Percentiles rank a stretch among this genome's conserved stretches.
Evolutionary conservation across 2,888 invertebrate genomes (phyloP).

Genomic region (Hermodice carunculata): DNA sequence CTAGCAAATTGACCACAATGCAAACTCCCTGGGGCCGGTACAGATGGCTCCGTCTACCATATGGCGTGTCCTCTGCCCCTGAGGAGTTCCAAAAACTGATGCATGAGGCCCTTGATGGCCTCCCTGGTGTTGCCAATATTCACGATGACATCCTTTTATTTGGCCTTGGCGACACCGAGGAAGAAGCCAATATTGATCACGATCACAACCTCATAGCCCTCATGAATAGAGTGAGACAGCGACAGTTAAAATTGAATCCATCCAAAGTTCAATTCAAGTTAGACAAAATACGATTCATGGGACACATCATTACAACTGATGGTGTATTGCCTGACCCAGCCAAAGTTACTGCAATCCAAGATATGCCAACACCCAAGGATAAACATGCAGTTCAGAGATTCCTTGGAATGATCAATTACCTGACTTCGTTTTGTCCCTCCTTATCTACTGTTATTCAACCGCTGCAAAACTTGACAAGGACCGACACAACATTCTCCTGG

Average conservation of each 20-base stretch:
- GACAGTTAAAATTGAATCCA: conserved; percentile 1
- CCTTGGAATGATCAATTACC: conserved; percentile 21
- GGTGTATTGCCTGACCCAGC: conserved; percentile 12
- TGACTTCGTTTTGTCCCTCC: background rate
- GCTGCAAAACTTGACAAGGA: conserved; percentile 4
- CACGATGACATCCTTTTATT: conserved; percentile 18
- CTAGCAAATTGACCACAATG: conserved; percentile 12
- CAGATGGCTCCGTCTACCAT: conserved; percentile 13
- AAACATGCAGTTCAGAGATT: conserved; percentile 9
- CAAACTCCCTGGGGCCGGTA: conserved; percentile 13
- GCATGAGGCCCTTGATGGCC: conserved; percentile 6
- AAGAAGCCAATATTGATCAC: conserved; percentile 14
- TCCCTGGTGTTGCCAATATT: conserved; percentile 4
- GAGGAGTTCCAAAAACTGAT: conserved; percentile 20
- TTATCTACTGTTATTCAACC: conserved; percentile 8
- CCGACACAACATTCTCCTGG: conserved; percentile 7
- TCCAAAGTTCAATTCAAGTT: conserved; percentile 8
- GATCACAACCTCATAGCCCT: conserved; percentile 7
- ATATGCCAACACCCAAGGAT: conserved; percentile 13
- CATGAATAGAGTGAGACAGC: background rate
- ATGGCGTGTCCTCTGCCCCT: conserved; percentile 17
- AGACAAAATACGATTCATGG: conserved; percentile 5
- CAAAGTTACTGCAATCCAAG: conserved; percentile 11
- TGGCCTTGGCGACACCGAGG: conserved; percentile 15
- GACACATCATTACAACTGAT: background rate